phyloP scores from a whole-genome alignment of 2,113 vertebrate genomes.

The Hystrix cristata region DNA sequence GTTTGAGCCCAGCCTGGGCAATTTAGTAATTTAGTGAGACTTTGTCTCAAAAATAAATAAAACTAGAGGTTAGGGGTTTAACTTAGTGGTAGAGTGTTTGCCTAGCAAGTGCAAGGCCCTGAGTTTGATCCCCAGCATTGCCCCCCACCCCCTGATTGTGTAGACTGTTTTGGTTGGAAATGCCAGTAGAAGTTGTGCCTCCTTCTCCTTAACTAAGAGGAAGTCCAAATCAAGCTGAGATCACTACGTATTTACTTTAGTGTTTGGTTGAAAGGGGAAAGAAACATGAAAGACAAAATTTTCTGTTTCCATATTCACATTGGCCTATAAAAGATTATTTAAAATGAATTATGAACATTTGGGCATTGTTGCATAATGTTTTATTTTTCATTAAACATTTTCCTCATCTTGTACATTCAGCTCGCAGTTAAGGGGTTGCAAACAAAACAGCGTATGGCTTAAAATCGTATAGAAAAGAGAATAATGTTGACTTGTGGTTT shows the following conservation, averaged over 20 bases:
- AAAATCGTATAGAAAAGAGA: background rate
- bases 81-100: background rate
- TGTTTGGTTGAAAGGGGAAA: background rate
- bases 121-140: background rate
- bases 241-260: background rate
- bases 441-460: background rate
- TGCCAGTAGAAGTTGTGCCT: background rate
- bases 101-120: background rate
- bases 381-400: background rate
- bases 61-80: background rate
- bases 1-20: background rate
- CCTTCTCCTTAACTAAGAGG: background rate
- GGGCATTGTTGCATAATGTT: background rate
- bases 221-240: background rate
- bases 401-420: background rate
- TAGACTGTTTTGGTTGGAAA: background rate
- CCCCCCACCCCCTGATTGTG: too few relatives aligned
- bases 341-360: conserved; percentile 42
- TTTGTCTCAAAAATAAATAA: background rate
- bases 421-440: background rate
- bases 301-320: background rate
- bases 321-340: background rate
- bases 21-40: background rate
- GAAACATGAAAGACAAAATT: background rate
- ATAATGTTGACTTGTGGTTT: background rate